Percentiles rank a stretch among this genome's conserved stretches.
These are phyloP conservation scores for Elysia crispata DNA, from an alignment of 2,888 invertebrate species.

Conservation along the genomic window DNA sequence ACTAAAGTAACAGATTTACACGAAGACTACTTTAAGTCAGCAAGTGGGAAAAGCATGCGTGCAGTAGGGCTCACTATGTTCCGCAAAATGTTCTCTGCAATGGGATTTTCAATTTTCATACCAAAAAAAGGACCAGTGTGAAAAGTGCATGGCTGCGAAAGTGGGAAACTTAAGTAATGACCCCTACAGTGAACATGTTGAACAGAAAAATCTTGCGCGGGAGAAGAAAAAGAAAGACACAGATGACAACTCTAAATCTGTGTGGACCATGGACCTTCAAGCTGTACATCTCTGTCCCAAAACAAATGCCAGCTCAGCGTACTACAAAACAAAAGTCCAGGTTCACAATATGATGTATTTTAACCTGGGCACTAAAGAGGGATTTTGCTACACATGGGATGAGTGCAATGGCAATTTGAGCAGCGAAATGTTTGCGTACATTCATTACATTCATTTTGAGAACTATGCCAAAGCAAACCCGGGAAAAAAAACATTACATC, in stretches of 20 bases:
- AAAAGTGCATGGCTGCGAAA: not conserved
- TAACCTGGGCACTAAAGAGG: not conserved
- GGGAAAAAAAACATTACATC: constrained; percentile 1
- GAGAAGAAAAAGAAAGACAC: not conserved
- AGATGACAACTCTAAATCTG: constrained; percentile 14
- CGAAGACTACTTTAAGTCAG: too few relatives aligned
- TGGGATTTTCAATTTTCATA: constrained; percentile 5
- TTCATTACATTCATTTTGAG: constrained; percentile 2
- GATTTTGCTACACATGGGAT: constrained; percentile 19
- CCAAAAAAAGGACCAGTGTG: constrained; percentile 15
- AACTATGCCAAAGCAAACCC: not conserved
- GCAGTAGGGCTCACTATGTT: too few relatives aligned
- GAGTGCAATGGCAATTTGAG: constrained; percentile 6
- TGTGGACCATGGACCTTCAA: constrained; percentile 10
- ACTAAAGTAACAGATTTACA: too few relatives aligned
- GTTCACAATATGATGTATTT: constrained; percentile 15
- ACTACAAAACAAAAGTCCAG: constrained; percentile 32
- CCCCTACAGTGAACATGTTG: not conserved
- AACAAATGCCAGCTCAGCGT: constrained; percentile 2
- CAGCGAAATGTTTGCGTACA: constrained; percentile 15
- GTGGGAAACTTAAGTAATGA: constrained; percentile 5
- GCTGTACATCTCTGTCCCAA: not conserved
- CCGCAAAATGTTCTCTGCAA: not conserved
- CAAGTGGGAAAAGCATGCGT: too few relatives aligned
- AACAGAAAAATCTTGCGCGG: constrained; percentile 12